Percentiles rank a stretch among this genome's conserved stretches.
Conservation (phyloP, 2,797 vertebrate species). For the Pipistrellus pygmaeus region DNA sequence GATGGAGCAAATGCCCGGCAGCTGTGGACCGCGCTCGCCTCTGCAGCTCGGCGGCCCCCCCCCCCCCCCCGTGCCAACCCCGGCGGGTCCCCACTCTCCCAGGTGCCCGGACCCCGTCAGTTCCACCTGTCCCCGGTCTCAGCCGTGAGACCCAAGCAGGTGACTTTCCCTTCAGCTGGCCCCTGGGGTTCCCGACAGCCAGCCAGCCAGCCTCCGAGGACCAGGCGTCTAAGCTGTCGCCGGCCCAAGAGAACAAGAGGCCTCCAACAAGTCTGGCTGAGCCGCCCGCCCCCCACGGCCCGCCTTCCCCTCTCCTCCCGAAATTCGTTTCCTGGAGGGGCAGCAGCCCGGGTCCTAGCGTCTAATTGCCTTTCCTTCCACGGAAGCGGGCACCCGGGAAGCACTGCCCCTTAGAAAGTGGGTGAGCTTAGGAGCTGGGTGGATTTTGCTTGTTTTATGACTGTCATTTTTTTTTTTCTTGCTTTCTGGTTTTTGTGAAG, state of each 20-base stretch:
- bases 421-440: slow-evolving; percentile 6
- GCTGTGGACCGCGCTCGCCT: neutral
- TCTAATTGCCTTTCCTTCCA: slow-evolving; percentile 38
- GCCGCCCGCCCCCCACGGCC: neutral
- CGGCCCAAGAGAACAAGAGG: slow-evolving; percentile 37
- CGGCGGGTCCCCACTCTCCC: slow-evolving; percentile 1
- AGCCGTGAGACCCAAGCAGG: slow-evolving; percentile 79
- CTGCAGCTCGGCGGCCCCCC: neutral
- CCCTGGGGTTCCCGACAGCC: slow-evolving; percentile 6
- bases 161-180: slow-evolving; percentile 62
- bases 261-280: slow-evolving; percentile 52
- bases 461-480: neutral
- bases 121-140: slow-evolving; percentile 83
- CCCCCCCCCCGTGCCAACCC: fast-evolving
- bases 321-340: slow-evolving; percentile 77
- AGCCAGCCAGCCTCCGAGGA: neutral
- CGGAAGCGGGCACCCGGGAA: slow-evolving; percentile 53
- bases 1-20: slow-evolving; percentile 51
- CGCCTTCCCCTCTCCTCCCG: neutral
- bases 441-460: slow-evolving; percentile 52
- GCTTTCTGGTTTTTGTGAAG: neutral
- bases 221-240: neutral
- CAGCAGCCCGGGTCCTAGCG: neutral
- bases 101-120: slow-evolving; percentile 50
- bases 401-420: slow-evolving; percentile 43